Evolutionary conservation across 1,140 invertebrate species (phyloP), one percentile per base, ranked within the genome.

Genomic region (Diorhabda carinulata): DNA sequence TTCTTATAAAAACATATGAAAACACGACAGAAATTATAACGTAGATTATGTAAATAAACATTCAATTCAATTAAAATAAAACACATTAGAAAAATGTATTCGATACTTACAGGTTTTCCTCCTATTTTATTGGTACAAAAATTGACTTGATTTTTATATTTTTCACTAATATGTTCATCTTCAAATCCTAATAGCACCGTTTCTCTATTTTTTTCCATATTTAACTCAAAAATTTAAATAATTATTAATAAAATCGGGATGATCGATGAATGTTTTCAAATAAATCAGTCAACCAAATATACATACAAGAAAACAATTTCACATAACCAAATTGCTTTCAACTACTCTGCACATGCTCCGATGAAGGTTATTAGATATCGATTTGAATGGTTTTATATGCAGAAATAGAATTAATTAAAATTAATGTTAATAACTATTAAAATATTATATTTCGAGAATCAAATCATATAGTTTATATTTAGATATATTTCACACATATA

Each of bases 91-190:
- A 8, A 52, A 52, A 4, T 52, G n/a, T 8, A 2, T 6, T 8
- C n/a, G 3, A 57, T 68, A 84, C 83, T 87, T 83, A 90, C 88
- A 67, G 88, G 85, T 77, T 82, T 83, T 67, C 90, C 90, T 70
- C 90, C 90, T 71, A 91, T 86, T 86, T 92, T 92, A 76, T 90
- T 91, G 9, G 86, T 86, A 25, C 83, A 85, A 75, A 86, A 91
- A 77, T 86, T 87, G n/a, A 90, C 81, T 64, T 82, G 76, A 25
- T 79, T 78, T 57, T 83, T 85, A 80, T 89, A 80, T 79, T 90
- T 90, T 43, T 89, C 87, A 43, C 83, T 84, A 61, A 91, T 83
- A 69, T 79, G 80, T 79, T 91, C 90, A 75, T 91, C 90, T 72
- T 88, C 88, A 73, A 86, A 91, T 52, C 90, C 90, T 63, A 92